Base-by-base conservation (phyloP, 2,797 vertebrate species). In the Pelobates cultripes region DNA sequence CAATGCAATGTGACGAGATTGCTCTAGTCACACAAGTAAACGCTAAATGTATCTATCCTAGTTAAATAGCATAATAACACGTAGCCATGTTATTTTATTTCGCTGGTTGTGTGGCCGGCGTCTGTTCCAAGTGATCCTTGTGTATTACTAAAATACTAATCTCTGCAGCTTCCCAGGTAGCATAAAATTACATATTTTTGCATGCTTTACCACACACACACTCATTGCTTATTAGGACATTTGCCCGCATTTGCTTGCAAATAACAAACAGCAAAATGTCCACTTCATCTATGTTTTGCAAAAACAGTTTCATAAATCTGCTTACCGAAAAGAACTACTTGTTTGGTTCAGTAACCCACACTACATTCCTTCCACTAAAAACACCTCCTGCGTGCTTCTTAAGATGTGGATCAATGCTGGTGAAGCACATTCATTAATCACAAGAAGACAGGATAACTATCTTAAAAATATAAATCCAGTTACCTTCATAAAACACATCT, bases 331-430 rank as follows among this genome's bases (percentile, higher is more conserved):
- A 75, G 64, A 43, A 53, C 3, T 13, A 9, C 71, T 75, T 79
- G 77, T 84, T 84, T 79, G 63, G 43, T 70, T 9, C 44, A 75
- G 47, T 41, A 75, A 40, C 77, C 82, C 82, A 79, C 82, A 79
- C 12, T 53, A 45, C 60, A 75, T 79, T 79, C 72, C 72, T 84
- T 79, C 81, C 82, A 84, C 72, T 75, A 69, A 79, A 83, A 75
- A 83, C 72, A 83, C 43, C 67, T 75, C 13, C 41, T 63, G 43
- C 72, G 57, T 43, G 71, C 74, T 81, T 63, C 73, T 70, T 42
- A 76, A 40, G 47, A 82, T 78, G 76, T 63, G 69, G 64, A 60
- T 61, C 66, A n/a, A 70, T 70, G 71, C 67, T 45, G 66, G 17
- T 42, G 61, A 53, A 74, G 73, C 7, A 45, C 3, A 55, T 17